Evolutionary conservation across 2,888 invertebrate species (phyloP), one percentile per base, ranked within the genome.

Genomic region (Eupithecia tripunctaria): DNA sequence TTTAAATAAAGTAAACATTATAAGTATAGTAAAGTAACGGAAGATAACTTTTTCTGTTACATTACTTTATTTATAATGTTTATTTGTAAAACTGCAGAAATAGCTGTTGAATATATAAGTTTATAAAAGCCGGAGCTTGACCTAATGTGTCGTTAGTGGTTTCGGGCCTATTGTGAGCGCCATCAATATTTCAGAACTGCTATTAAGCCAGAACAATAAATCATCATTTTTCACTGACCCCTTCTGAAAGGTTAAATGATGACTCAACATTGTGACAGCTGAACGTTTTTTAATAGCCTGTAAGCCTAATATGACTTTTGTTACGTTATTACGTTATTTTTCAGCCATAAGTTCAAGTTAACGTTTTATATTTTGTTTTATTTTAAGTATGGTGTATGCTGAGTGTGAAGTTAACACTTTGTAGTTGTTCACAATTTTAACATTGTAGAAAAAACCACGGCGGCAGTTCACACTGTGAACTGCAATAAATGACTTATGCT

Each of bases 171-270:
- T 43, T 71, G 43, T 67, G 41, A 27, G 38, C 63, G 10, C 47
- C 47, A 71, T 71, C 67, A 71, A 68, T 71, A 67, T 64, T 41
- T 68, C 38, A 67, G 29, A 67, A 68, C 29, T 29, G 38, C 71
- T 51, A 71, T 64, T 68, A 63, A 41, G 36, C 62, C 21, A 32
- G 56, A 47, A 60, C 29, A 32, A 66, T 71, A 66, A 60, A 66
- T 71, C 66, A 66, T 65, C 43, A 66, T 32, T 60, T 43, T 15
- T 63, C 56, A 63, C 62, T 36, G 36, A 36, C 32, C 15, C 36
- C n/a, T n/a, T 36, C 36, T 18, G 60, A 36, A 32, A 21, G 36
- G 29, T 63, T 63, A 36, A 63, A 63, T 32, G n/a, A 29, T 29
- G 60, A 60, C 25, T 56, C 56, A 56, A 12, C 56, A 14, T 56